Evolutionary conservation across 2,797 vertebrate genomes (phyloP), one percentile per base, ranked within the genome.

Genomic region (Cyprinella venusta): DNA sequence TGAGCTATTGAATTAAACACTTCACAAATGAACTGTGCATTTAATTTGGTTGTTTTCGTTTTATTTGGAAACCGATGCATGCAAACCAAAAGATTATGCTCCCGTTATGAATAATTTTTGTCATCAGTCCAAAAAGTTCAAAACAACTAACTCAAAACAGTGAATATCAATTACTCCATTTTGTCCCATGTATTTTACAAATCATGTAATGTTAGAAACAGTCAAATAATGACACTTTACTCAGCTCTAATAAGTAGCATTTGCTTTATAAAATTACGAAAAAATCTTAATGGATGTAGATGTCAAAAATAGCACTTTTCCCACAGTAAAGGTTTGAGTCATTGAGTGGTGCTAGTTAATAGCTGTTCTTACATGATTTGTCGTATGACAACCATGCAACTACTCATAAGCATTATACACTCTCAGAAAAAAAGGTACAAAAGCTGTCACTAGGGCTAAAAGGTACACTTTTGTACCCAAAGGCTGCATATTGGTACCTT

Each of bases 281-380:
- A 45, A 69, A 45, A 54, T 68, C 48, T 42, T 76, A 42, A 67
- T 67, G 26, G 21, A 36, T 63, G 40, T 63, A 40, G 81, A 64
- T 64, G 30, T 76, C 72, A 76, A 48, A 82, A 69, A 82, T 61
- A 82, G n/a, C 19, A 76, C 72, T 76, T 76, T 74, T 48, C 36
- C 38, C 63, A 67, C 81, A 82, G 81, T 52, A 48, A 64, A 69
- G 72, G 54, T 76, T 81, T 69, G 38, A 82, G 38, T 59, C 72
- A 69, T 56, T 76, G 48, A 69, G 61, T 61, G 50, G 52, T 4
- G 61, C 80, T 30, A 76, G 80, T 82, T 82, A 82, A 76, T 75
- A 33, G 81, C 72, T 82, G 81, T 76, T 82, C 80, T 63, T 82
- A 52, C 48, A 54, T 6, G 5, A 18, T 75, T 82, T 82, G 71